A percentile compares a stretch with the other conserved stretches of the same genome.
Evolutionary conservation across 2,888 invertebrate species (phyloP).

Genomic region (Heliconius ethilla): DNA sequence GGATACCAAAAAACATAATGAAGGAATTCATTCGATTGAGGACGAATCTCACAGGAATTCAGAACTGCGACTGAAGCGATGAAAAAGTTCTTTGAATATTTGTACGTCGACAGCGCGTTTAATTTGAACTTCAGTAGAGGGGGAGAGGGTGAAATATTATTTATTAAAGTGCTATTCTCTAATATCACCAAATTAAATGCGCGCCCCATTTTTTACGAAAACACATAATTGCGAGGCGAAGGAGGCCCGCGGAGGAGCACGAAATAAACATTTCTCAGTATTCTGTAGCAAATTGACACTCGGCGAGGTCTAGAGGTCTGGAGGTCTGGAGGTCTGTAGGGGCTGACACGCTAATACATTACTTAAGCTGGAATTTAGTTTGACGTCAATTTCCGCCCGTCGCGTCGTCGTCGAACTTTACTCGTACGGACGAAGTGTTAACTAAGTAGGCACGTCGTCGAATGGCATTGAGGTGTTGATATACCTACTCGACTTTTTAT

Average conservation of each 20-base stretch:
- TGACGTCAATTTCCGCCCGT: slow-evolving; percentile 18
- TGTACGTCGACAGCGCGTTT: slow-evolving; percentile 33
- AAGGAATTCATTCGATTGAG: slow-evolving; percentile 34
- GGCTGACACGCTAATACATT: background rate
- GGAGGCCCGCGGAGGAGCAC: background rate
- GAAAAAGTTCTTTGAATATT: slow-evolving; percentile 33
- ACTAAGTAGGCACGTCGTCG: background rate
- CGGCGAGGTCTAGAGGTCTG: no score
- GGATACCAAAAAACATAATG: slow-evolving; percentile 30
- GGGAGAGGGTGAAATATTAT: slow-evolving; percentile 38
- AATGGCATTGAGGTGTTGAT: background rate
- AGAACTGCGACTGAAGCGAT: slow-evolving; percentile 19
- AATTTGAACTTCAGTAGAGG: slow-evolving; percentile 34
- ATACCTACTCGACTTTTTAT: background rate
- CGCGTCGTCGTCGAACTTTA: slow-evolving; percentile 9
- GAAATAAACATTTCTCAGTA: background rate
- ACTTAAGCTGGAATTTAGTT: slow-evolving; percentile 13
- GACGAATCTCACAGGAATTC: slow-evolving; percentile 30
- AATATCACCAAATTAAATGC: slow-evolving; percentile 38
- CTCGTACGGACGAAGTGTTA: background rate
- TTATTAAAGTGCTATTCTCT: slow-evolving; percentile 43
- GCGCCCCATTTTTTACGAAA: slow-evolving; percentile 26
- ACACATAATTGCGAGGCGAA: slow-evolving; percentile 20
- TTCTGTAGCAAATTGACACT: slow-evolving; percentile 11
- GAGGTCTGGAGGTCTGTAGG: background rate